These are phyloP conservation scores for Pyralis farinalis DNA, from an alignment of 2,888 invertebrate genomes.

Conservation along the genomic window DNA sequence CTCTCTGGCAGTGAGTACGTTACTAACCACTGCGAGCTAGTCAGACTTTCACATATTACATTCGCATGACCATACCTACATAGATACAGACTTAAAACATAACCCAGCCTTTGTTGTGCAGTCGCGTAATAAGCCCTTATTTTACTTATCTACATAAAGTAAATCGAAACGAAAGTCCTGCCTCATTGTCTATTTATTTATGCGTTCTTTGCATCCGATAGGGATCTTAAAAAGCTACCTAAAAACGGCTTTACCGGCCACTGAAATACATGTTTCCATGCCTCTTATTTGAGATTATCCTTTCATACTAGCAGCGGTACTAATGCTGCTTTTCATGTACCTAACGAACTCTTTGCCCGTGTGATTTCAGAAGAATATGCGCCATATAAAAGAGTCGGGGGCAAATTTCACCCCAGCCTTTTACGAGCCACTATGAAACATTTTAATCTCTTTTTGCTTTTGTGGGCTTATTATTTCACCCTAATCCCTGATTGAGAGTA, in stretches of 20 bases:
- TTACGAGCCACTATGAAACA: background rate
- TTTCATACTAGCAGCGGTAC: slow-evolving; percentile 30
- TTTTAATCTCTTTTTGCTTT: background rate
- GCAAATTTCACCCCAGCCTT: slow-evolving; percentile 2
- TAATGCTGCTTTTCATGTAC: slow-evolving; percentile 47
- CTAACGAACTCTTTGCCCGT: slow-evolving; percentile 32
- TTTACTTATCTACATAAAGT: background rate
- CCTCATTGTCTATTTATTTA: slow-evolving; percentile 34
- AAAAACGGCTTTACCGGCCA: slow-evolving; percentile 10
- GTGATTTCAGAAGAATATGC: slow-evolving; percentile 27
- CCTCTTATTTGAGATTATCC: slow-evolving; percentile 31
- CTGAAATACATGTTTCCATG: slow-evolving; percentile 11
- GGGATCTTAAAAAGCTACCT: slow-evolving; percentile 31
- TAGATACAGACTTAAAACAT: too few relatives aligned
- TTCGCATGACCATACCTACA: too few relatives aligned
- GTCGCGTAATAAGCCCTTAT: too few relatives aligned
- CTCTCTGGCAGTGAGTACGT: too few relatives aligned
- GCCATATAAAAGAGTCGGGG: background rate
- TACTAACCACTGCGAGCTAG: too few relatives aligned
- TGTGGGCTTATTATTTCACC: background rate
- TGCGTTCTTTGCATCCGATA: slow-evolving; percentile 35
- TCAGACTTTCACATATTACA: too few relatives aligned
- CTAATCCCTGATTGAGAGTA: too few relatives aligned
- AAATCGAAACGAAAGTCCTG: background rate
- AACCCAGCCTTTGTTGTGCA: too few relatives aligned